phyloP scores from a whole-genome alignment of 1,140 invertebrate genomes.

The Diachasmimorpha longicaudata region DNA sequence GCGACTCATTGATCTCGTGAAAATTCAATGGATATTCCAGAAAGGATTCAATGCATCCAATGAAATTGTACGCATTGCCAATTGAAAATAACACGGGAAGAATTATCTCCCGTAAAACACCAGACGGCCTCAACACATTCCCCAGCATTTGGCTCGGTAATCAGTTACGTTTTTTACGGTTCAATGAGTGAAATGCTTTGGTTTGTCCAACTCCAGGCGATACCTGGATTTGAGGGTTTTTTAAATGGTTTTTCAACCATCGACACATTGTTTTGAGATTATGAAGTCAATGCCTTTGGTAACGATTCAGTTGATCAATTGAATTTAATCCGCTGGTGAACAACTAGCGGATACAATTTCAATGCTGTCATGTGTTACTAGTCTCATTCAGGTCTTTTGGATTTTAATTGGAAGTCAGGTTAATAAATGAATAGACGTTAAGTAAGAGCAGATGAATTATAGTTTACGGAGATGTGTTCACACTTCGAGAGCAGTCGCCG shows the following conservation, averaged over 20 bases:
- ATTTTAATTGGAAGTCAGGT: too few species aligned
- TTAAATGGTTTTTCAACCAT: conserved; percentile 21
- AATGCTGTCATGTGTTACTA: too few species aligned
- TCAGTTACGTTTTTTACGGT: conserved; percentile 8
- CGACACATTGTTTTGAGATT: neutral
- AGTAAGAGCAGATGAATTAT: too few species aligned
- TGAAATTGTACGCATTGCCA: neutral
- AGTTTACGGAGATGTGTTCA: too few species aligned
- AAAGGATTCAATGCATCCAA: neutral
- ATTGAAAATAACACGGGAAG: conserved; percentile 3
- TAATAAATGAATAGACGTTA: too few species aligned
- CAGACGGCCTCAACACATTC: neutral
- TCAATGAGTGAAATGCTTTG: conserved; percentile 8
- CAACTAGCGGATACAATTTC: too few species aligned
- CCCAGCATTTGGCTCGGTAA: neutral
- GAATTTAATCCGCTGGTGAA: neutral
- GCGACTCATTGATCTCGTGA: conserved; percentile 1
- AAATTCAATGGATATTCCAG: neutral
- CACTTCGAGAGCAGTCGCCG: too few species aligned
- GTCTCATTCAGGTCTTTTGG: too few species aligned
- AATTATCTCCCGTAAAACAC: conserved; percentile 21
- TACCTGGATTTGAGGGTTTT: conserved; percentile 22
- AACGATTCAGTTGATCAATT: neutral
- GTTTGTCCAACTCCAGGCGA: conserved; percentile 15
- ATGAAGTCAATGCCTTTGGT: conserved; percentile 6